Conservation (phyloP, 2,113 vertebrate species). For the Tyrannus savana region DNA sequence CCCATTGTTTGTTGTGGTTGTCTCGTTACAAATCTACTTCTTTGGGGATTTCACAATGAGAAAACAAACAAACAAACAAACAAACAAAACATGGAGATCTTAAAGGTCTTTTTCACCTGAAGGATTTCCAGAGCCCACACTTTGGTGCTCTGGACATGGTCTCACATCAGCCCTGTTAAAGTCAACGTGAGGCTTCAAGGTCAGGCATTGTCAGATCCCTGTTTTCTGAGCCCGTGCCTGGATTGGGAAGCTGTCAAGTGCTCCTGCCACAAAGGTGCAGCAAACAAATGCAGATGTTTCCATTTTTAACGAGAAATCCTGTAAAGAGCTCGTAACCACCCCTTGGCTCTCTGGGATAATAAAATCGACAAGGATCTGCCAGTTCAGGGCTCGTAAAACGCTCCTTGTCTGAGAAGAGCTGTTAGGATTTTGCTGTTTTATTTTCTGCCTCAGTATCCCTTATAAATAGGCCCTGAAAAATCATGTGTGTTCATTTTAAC, state of each 20-base stretch:
- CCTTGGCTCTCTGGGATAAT: neutral
- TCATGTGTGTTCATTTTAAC: neutral
- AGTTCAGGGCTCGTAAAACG: conserved; percentile 51
- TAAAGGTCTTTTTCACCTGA: neutral
- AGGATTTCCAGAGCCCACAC: neutral
- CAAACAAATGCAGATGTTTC: neutral
- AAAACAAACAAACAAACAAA: neutral
- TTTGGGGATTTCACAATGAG: neutral
- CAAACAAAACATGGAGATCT: neutral
- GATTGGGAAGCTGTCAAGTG: neutral
- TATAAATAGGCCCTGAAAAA: neutral
- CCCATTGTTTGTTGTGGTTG: neutral
- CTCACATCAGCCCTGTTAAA: neutral
- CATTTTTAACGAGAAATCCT: neutral
- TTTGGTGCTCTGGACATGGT: neutral
- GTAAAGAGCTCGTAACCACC: neutral
- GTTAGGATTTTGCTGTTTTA: neutral
- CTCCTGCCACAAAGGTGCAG: neutral
- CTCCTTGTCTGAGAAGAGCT: neutral
- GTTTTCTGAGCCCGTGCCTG: neutral
- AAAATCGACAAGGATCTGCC: conserved; percentile 36
- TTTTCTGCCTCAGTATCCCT: neutral
- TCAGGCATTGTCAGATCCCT: neutral
- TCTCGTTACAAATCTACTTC: neutral
- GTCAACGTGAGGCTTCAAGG: neutral